Evolutionary conservation across 2,888 invertebrate genomes (phyloP).

Genomic region (Lithophane semibrunnea): DNA sequence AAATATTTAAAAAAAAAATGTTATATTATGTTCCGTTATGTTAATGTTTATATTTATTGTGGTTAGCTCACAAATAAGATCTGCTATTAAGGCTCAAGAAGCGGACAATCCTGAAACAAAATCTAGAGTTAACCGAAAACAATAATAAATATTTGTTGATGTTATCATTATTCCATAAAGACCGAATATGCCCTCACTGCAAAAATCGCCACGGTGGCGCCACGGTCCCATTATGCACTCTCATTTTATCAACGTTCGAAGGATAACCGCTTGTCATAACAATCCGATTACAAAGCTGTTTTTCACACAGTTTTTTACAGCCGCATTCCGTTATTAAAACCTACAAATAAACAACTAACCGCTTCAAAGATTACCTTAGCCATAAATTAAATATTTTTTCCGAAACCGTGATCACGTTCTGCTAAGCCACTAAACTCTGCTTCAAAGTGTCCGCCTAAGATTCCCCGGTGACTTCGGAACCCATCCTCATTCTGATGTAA

Average conservation of each 20-base stretch:
- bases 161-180: too few species aligned
- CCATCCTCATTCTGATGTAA: constrained; percentile 63
- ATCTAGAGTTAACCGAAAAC: neutral
- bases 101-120: neutral
- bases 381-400: constrained; percentile 49
- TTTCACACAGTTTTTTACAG: constrained; percentile 39
- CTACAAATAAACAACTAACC: constrained; percentile 9
- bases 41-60: neutral
- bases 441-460: constrained; percentile 34
- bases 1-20: too few species aligned
- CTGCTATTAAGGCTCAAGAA: neutral
- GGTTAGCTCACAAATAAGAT: neutral
- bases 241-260: constrained; percentile 26
- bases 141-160: too few species aligned
- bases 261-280: constrained; percentile 31
- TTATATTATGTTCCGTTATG: too few species aligned
- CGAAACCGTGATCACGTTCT: constrained; percentile 7
- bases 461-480: constrained; percentile 45
- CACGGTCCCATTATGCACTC: neutral
- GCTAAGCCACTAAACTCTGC: constrained; percentile 13
- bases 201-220: too few species aligned
- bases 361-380: constrained; percentile 3
- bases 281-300: constrained; percentile 11
- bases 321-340: constrained; percentile 15
- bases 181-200: too few species aligned